Evolutionary conservation across 2,113 vertebrate species (phyloP).

Genomic region (Pollimyrus isidori): DNA sequence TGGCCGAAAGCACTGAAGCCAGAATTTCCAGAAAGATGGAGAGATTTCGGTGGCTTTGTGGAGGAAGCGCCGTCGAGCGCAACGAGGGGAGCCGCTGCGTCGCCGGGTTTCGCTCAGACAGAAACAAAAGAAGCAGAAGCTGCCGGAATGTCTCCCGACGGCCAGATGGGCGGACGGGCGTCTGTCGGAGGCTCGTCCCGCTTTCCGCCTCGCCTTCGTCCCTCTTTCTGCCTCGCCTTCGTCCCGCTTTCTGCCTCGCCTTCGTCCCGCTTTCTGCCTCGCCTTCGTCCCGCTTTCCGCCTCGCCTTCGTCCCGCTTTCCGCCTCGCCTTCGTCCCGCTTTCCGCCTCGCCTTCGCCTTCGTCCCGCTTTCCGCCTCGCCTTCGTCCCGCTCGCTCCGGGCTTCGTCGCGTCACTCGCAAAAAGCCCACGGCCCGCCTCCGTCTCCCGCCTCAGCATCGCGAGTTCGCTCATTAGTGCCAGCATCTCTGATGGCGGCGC

Average conservation of each 20-base stretch:
- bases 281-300: too few species aligned
- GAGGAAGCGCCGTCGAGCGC: conserved; percentile 35
- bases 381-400: not conserved
- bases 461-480: not conserved
- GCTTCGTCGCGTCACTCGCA: not conserved
- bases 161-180: not conserved
- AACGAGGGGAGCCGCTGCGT: conserved; percentile 45
- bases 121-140: conserved; percentile 18
- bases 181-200: not conserved
- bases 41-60: conserved; percentile 44
- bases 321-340: too few species aligned
- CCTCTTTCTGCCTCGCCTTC: too few species aligned
- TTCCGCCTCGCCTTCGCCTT: too few species aligned
- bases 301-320: too few species aligned
- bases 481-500: not conserved
- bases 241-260: too few species aligned
- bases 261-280: too few species aligned
- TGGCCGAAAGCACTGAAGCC: conserved; percentile 47
- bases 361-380: too few species aligned
- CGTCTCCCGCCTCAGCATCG: not conserved
- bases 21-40: conserved; percentile 55
- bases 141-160: conserved; percentile 2
- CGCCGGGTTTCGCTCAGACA: conserved; percentile 26
- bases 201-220: too few species aligned
- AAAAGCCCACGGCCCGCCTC: not conserved